Evolutionary conservation across 2,888 invertebrate species (phyloP).

Genomic region (Koerneria pararmatus): DNA sequence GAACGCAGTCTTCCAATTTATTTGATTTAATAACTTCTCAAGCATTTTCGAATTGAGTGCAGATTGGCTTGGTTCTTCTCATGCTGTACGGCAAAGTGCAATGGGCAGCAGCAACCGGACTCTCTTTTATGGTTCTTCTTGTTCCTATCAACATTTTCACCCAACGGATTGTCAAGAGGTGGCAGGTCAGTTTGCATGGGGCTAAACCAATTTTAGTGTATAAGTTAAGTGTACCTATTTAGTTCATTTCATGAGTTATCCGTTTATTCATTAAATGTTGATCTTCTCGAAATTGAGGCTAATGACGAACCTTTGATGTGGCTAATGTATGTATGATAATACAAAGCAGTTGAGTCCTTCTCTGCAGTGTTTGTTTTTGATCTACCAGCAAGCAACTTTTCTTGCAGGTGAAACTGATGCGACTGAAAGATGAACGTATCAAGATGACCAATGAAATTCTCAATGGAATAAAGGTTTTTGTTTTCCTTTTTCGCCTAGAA

Average conservation of each 20-base stretch:
- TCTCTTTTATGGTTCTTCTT: slow-evolving; percentile 74
- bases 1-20: no score
- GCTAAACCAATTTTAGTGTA: neutral
- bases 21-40: slow-evolving; percentile 1
- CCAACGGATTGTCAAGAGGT: slow-evolving; percentile 45
- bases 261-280: no score
- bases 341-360: no score
- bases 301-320: no score
- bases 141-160: slow-evolving; percentile 65
- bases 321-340: no score
- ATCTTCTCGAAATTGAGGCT: no score
- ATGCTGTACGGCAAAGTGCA: slow-evolving; percentile 65
- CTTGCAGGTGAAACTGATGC: slow-evolving; percentile 75
- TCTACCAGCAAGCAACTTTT: neutral
- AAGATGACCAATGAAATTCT: slow-evolving; percentile 89
- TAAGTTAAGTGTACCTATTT: no score
- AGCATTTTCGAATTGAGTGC: neutral
- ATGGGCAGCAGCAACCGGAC: slow-evolving; percentile 81
- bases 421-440: slow-evolving; percentile 85
- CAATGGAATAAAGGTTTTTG: slow-evolving; percentile 75
- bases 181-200: slow-evolving; percentile 32
- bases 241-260: no score
- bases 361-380: neutral
- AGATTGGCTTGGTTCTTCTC: slow-evolving; percentile 51
- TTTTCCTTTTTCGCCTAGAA: neutral